Conservation (phyloP, 2,113 vertebrate species). For the Phaetusa simplex region DNA sequence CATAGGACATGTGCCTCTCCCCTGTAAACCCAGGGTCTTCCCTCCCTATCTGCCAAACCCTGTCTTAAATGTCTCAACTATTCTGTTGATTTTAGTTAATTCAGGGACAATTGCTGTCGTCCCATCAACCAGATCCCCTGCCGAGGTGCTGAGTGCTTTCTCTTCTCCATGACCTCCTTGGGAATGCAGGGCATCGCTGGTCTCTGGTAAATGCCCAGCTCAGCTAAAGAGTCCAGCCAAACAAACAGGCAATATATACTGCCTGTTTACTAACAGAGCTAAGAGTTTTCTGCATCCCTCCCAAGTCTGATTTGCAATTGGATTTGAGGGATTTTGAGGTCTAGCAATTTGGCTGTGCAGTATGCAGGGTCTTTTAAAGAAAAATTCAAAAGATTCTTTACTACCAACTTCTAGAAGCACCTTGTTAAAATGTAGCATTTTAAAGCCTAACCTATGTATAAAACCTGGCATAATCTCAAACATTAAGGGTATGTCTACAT, state of each 20-base stretch:
- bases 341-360: not conserved
- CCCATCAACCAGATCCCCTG: not conserved
- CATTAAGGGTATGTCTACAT: not conserved
- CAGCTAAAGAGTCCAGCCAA: not conserved
- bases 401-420: not conserved
- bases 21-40: not conserved
- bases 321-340: not conserved
- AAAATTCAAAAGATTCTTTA: not conserved
- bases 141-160: not conserved
- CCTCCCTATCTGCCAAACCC: not conserved
- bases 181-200: not conserved
- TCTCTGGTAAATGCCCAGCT: not conserved
- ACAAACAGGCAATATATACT: not conserved
- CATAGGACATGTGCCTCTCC: not conserved
- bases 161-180: not conserved
- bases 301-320: not conserved
- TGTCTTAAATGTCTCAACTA: not conserved
- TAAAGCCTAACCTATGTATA: not conserved
- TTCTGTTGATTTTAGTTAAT: constrained; percentile 23
- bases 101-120: not conserved
- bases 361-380: not conserved
- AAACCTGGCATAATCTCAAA: not conserved
- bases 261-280: not conserved
- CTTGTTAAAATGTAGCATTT: not conserved
- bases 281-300: not conserved